Base-by-base conservation (phyloP, 2,888 invertebrate genomes). In the Chesias legatella region DNA sequence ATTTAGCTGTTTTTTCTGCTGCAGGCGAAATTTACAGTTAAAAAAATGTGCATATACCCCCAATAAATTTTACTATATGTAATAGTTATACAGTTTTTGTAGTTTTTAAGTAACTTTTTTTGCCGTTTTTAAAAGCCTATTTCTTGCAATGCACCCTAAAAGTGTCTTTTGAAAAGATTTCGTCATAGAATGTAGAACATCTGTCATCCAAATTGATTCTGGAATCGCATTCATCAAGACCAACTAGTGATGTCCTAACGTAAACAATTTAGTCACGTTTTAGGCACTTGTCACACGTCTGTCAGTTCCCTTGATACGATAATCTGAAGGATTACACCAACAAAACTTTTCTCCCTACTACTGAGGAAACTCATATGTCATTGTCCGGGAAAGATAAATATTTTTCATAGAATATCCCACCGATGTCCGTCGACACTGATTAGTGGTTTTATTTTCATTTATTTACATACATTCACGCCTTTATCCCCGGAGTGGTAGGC, bases 181-280 rank as follows among this genome's bases (percentile, higher is more conserved):
- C n/a, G n/a, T n/a, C n/a, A n/a, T n/a, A n/a, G n/a, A n/a, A n/a
- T n/a, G n/a, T n/a, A n/a, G n/a, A n/a, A n/a, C n/a, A n/a, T n/a
- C n/a, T n/a, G n/a, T n/a, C n/a, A n/a, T n/a, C n/a, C n/a, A n/a
- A n/a, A n/a, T n/a, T n/a, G n/a, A n/a, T n/a, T n/a, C n/a, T n/a
- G n/a, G 5, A 17, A 17, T 17, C 13, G 49, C 45, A 50, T 63
- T 59, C 55, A 55, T 60, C 44, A 51, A 37, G 28, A 48, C 53
- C 38, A 34, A 48, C 63, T 66, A 70, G 69, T 70, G 73, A 67
- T 66, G 66, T 62, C 46, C 63, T 55, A 70, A 67, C 58, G 65
- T 75, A 84, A 82, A 82, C 76, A 82, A 46, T 59, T 50, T 43
- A 55, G 67, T 63, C 73, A 73, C 78, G 77, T 74, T 75, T 73